Base-by-base conservation (phyloP, 1,140 invertebrate genomes). In the Anoplolepis gracilipes region DNA sequence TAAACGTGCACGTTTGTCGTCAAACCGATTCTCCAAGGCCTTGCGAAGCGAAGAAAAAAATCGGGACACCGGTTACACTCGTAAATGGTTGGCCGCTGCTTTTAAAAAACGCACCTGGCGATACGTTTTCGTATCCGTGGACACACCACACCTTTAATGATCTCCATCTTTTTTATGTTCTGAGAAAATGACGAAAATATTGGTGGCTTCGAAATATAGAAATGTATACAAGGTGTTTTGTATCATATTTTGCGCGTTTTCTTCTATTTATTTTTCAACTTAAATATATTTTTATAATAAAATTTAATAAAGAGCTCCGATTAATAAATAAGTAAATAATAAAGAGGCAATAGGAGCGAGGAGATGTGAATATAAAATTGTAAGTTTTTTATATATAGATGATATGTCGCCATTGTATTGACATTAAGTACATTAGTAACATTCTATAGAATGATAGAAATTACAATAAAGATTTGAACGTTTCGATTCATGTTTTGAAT, bases 41-140 rank as follows among this genome's bases (percentile, higher is more conserved):
- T 85, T 7, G 62, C 78, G 28, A 46, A 55, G 16, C 11, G 42
- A 55, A 42, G 57, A 70, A 39, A 70, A n/a, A 59, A 79, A 55
- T 13, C 53, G 62, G 28, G 53, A 72, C 86, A 87, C 59, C 77
- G 85, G 70, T 88, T 73, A 42, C 42, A 55, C 30, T 75, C 55
- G 70, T 69, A 75, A 82, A 61, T 88, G 64, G 70, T 65, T 25
- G 75, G 57, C 57, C 25, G 79, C 25, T 39, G 65, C 46, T 75
- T 36, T 82, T 73, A 25, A 84, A 77, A 57, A 61, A 19, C 46
- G 49, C 85, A 87, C 72, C 87, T 87, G 87, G 62, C 79, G 49
- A 62, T 64, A 70, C 39, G 75, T 57, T 76, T 53, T 87, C 59
- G 55, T 39, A n/a, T 19, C n/a, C 25, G n/a, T 42, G 53, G 28